Percentiles rank a stretch among this genome's conserved stretches.
These are phyloP conservation scores for Glaucomys volans DNA, from an alignment of 2,113 vertebrate species.

Conservation along the genomic window DNA sequence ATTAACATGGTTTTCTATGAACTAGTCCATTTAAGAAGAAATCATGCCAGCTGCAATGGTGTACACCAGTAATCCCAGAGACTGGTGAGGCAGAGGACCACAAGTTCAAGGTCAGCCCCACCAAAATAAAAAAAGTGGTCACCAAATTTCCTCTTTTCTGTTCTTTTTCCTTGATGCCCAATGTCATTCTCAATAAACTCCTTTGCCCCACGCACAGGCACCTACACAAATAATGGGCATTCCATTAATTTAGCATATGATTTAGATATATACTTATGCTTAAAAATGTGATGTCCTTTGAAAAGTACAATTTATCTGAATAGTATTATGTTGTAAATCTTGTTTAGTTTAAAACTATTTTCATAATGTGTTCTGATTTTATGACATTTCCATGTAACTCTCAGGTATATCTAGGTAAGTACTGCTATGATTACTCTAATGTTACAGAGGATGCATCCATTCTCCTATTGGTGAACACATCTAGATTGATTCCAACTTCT, in stretches of 20 bases:
- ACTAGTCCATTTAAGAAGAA: not conserved
- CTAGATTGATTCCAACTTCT: not conserved
- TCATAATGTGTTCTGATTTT: not conserved
- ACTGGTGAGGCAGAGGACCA: not conserved
- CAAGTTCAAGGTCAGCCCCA: not conserved
- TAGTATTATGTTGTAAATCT: not conserved
- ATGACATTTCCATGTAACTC: not conserved
- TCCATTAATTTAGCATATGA: not conserved
- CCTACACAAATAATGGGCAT: not conserved
- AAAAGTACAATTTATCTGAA: not conserved
- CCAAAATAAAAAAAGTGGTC: not conserved
- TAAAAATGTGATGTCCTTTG: not conserved
- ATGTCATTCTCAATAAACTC: not conserved
- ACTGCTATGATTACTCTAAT: not conserved
- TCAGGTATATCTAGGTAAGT: too few relatives aligned
- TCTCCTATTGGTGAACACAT: not conserved
- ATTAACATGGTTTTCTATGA: not conserved
- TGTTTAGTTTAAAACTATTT: conserved; percentile 7
- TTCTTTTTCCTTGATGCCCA: not conserved
- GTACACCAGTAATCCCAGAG: not conserved
- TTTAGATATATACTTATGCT: not conserved
- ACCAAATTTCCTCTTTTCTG: not conserved
- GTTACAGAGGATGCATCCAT: not conserved
- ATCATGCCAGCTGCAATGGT: not conserved
- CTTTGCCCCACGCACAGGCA: not conserved